These are phyloP conservation scores for Cabera pusaria DNA, from an alignment of 2,888 invertebrate genomes.

Conservation along the genomic window DNA sequence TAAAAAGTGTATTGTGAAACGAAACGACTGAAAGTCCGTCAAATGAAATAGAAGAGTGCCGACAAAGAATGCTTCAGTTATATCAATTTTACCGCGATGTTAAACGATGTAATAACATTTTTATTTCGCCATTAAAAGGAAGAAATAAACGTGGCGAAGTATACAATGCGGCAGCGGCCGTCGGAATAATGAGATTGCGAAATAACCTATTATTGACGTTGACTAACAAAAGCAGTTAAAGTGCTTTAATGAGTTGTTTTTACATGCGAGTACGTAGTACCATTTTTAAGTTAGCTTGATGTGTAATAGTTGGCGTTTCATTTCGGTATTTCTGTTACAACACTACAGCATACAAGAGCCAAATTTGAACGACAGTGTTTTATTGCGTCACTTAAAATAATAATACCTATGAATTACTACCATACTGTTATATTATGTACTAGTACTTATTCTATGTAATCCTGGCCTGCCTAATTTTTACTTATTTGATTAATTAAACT, in stretches of 20 bases:
- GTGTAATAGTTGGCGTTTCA: no score
- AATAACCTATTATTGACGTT: constrained; percentile 34
- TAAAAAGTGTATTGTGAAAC: constrained; percentile 37
- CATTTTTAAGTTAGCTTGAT: no score
- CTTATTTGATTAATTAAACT: no score
- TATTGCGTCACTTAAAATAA: no score
- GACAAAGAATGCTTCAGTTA: constrained; percentile 54
- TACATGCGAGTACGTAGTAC: constrained; percentile 6
- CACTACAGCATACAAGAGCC: no score
- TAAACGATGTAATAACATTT: constrained; percentile 62
- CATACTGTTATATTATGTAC: no score
- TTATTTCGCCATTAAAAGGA: constrained; percentile 54
- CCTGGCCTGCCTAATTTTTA: no score
- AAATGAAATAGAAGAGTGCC: constrained; percentile 49
- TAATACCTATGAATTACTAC: no score
- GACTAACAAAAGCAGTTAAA: constrained; percentile 26
- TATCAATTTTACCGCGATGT: constrained; percentile 59
- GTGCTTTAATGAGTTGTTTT: constrained; percentile 15
- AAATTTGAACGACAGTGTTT: no score
- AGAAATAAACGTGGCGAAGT: constrained; percentile 43
- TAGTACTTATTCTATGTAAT: no score
- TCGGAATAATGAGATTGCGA: constrained; percentile 40
- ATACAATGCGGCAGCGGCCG: constrained; percentile 35
- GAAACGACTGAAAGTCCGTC: constrained; percentile 39
- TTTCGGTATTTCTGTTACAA: no score